Percentiles rank a stretch among this genome's conserved stretches.
phyloP scores from a whole-genome alignment of 2,113 vertebrate species.

The Anseranas semipalmata region DNA sequence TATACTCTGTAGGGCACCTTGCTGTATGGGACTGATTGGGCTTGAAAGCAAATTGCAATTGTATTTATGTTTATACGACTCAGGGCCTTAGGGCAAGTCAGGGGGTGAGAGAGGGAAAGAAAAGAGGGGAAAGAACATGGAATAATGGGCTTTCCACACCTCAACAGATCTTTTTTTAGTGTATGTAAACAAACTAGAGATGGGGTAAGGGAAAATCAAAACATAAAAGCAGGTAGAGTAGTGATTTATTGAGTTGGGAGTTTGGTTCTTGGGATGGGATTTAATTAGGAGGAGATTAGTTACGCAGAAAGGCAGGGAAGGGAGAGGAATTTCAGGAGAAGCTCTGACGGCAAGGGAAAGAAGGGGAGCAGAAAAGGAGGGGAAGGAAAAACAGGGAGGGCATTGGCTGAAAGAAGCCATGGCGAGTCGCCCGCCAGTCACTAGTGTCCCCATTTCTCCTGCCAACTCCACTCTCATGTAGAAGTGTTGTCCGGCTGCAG shows the following conservation, averaged over 20 bases:
- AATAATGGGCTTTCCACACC: background rate
- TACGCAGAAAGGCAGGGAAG: background rate
- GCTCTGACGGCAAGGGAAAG: background rate
- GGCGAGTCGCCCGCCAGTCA: background rate
- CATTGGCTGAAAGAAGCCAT: background rate
- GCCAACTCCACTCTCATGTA: background rate
- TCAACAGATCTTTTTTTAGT: background rate
- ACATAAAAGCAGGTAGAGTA: background rate
- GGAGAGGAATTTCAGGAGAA: background rate
- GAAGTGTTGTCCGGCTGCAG: background rate
- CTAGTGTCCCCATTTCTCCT: background rate
- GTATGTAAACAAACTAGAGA: background rate
- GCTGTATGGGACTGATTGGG: background rate
- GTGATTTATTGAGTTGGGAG: background rate
- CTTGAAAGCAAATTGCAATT: background rate
- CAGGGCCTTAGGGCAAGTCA: background rate
- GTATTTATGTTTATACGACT: background rate
- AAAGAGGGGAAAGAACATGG: background rate
- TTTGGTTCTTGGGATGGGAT: background rate
- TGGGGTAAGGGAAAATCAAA: background rate
- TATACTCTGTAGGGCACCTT: background rate
- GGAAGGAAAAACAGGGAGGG: background rate
- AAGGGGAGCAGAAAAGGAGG: background rate
- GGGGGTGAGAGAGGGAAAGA: background rate
- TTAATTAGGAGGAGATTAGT: background rate